phyloP scores from a whole-genome alignment of 2,113 vertebrate species.

The Pollimyrus isidori region DNA sequence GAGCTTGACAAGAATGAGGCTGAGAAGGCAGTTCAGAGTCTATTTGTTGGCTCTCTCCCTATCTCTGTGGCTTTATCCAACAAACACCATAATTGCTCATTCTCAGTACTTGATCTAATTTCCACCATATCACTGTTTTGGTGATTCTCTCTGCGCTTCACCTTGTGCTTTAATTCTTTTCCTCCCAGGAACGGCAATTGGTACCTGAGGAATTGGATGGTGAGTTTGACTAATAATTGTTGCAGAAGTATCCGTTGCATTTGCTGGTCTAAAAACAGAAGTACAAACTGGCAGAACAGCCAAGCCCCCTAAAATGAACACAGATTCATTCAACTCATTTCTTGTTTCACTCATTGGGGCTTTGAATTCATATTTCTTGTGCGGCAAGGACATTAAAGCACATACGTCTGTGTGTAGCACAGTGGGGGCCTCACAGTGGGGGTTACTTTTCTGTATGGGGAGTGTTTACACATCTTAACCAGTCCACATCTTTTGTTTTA shows the following conservation, averaged over 20 bases:
- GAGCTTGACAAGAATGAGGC: background rate
- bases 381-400: background rate
- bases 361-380: background rate
- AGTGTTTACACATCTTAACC: background rate
- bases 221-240: constrained; percentile 38
- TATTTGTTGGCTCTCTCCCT: background rate
- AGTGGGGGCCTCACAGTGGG: background rate
- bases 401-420: background rate
- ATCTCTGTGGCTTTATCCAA: background rate
- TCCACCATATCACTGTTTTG: background rate
- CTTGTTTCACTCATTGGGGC: background rate
- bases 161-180: background rate
- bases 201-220: constrained; percentile 64
- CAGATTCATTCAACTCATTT: background rate
- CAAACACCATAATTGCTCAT: background rate
- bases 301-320: background rate
- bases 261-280: background rate
- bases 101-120: background rate
- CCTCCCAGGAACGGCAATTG: constrained; percentile 57
- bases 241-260: background rate
- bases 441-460: background rate
- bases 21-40: background rate
- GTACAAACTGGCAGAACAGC: background rate
- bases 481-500: background rate
- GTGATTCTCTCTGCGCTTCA: background rate